Evolutionary conservation across 2,797 vertebrate species (phyloP).

Genomic region (Halcyon badia): DNA sequence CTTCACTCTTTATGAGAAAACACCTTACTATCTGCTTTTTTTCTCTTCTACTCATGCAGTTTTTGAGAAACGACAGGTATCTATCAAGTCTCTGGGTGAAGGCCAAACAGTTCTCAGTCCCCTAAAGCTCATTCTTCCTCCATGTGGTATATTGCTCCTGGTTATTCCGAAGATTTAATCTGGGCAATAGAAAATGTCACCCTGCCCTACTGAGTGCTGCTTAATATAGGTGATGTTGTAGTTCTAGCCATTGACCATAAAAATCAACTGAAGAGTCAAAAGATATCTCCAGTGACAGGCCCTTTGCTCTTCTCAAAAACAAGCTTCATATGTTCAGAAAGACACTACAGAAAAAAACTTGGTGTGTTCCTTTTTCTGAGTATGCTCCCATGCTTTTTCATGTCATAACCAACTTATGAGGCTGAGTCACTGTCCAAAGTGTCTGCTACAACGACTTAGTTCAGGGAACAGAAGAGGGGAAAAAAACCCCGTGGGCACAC

Average conservation of each 20-base stretch:
- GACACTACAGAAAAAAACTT: not conserved
- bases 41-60: not conserved
- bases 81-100: not conserved
- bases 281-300: not conserved
- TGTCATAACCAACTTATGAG: not conserved
- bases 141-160: rapidly evolving
- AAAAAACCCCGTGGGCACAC: not conserved
- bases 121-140: not conserved
- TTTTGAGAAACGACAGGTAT: not conserved
- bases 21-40: not conserved
- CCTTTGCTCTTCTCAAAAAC: not conserved
- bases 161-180: not conserved
- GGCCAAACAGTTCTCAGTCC: not conserved
- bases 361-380: not conserved
- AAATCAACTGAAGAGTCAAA: not conserved
- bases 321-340: not conserved
- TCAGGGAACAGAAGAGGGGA: not conserved
- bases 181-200: not conserved
- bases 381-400: not conserved
- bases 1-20: not conserved
- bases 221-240: not conserved
- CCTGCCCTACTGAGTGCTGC: not conserved
- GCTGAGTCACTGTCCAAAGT: not conserved
- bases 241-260: not conserved
- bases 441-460: not conserved